Evolutionary conservation across 2,113 vertebrate genomes (phyloP), one percentile per base, ranked within the genome.

Genomic region (Setophaga kirtlandii): DNA sequence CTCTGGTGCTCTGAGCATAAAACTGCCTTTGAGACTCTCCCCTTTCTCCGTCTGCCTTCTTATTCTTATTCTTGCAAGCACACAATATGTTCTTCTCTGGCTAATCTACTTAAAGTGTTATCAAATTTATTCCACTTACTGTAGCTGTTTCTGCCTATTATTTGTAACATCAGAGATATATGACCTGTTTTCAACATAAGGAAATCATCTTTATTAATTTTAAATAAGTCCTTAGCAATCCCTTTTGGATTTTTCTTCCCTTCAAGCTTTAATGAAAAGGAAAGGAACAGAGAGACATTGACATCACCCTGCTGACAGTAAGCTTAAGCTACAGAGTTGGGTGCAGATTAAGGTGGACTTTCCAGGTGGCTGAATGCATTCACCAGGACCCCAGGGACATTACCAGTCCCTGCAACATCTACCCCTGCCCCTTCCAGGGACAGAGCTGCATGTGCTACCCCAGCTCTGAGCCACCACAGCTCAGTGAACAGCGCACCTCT

Each of bases 21-120:
- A 95, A 47, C 17, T 75, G 12, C 17, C 60, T 93, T 83, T 55
- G 56, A 89, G 24, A 49, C 53, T 60, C 27, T 85, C 20, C 3
- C 4, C 11, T 30, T 12, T 67, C 30, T 52, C 60, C 83, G 52
- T 74, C n/a, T 79, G 58, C 30, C 8, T 11, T 19, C 56, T 49
- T 20, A 53, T 68, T 69, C 83, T 44, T 5, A 55, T 89, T 67
- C 74, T 83, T 87, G 64, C 11, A 22, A 75, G 60, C 24, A 71
- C 55, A 88, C 52, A 90, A 53, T 88, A 68, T 59, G 21, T 64
- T 83, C 67, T 90, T 85, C 89, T 78, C 6, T 3, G 39, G 10
- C 42, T 95, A 95, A 94, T 94, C 86, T 80, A 44, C 85, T 89
- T 93, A 76, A 86, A 88, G 42, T 64, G 58, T 71, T 90, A 80